Percentiles rank a stretch among this genome's conserved stretches.
phyloP scores from a whole-genome alignment of 2,888 invertebrate species.

The Eilema griseolum region DNA sequence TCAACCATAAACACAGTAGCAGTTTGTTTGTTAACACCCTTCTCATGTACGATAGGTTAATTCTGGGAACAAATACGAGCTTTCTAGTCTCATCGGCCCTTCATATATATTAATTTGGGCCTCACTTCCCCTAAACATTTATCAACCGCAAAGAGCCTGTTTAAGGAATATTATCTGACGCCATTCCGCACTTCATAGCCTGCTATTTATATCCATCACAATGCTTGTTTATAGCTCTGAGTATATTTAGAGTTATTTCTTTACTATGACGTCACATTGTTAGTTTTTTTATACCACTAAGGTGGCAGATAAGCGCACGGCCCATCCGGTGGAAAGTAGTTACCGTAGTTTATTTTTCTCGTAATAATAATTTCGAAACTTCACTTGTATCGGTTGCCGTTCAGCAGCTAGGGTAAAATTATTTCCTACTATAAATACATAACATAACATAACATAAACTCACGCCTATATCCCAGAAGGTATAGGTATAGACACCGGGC shows the following conservation, averaged over 20 bases:
- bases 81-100: background rate
- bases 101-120: slow-evolving; percentile 1
- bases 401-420: no score
- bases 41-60: background rate
- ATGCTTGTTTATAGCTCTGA: slow-evolving; percentile 25
- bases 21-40: background rate
- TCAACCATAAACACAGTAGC: background rate
- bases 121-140: slow-evolving; percentile 1
- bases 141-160: slow-evolving; percentile 3
- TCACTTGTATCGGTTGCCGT: no score
- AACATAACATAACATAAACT: no score
- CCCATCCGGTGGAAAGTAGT: no score
- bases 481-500: no score
- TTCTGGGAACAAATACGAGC: background rate
- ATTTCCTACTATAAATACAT: no score
- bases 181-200: background rate
- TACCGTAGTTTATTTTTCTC: no score
- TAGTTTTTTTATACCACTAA: no score
- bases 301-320: no score
- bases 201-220: background rate
- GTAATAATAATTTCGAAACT: background rate
- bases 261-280: background rate
- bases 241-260: background rate
- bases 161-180: slow-evolving; percentile 1
- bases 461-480: no score